Evolutionary conservation across 1,140 invertebrate species (phyloP).

Genomic region (Macrobrachium nipponense): DNA sequence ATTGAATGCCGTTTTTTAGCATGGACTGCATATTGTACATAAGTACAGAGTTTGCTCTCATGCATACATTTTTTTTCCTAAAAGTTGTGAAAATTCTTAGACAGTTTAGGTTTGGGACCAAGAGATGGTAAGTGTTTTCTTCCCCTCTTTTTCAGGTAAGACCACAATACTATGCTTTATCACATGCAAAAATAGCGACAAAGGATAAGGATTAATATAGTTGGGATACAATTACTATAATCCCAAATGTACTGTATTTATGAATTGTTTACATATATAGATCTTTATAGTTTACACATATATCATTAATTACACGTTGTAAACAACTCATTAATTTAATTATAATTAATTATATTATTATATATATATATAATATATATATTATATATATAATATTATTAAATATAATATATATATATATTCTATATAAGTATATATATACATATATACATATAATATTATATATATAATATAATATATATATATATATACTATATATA

Average conservation of each 20-base stretch:
- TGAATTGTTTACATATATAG: conserved; percentile 4
- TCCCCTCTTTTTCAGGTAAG: too few relatives aligned
- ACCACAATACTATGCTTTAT: too few relatives aligned
- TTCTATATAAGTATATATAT: background rate
- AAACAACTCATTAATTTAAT: conserved; percentile 7
- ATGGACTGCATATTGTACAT: too few relatives aligned
- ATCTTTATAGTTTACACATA: conserved; percentile 17
- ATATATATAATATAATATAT: conserved; percentile 24
- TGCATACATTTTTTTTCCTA: too few relatives aligned
- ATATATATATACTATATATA: conserved; percentile 32
- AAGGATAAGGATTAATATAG: too few relatives aligned
- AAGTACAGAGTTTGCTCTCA: too few relatives aligned
- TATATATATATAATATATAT: background rate
- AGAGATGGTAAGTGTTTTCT: too few relatives aligned
- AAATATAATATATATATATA: conserved; percentile 8
- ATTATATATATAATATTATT: conserved; percentile 20
- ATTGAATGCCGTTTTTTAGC: too few relatives aligned
- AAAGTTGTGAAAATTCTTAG: too few relatives aligned
- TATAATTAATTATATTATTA: background rate
- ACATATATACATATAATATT: conserved; percentile 10
- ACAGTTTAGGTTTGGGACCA: too few relatives aligned
- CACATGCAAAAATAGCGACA: too few relatives aligned
- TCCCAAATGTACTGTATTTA: background rate
- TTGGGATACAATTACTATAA: too few relatives aligned
- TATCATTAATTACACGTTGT: conserved; percentile 1